phyloP scores from a whole-genome alignment of 2,888 invertebrate species.

The Prionchulus punctatus region DNA sequence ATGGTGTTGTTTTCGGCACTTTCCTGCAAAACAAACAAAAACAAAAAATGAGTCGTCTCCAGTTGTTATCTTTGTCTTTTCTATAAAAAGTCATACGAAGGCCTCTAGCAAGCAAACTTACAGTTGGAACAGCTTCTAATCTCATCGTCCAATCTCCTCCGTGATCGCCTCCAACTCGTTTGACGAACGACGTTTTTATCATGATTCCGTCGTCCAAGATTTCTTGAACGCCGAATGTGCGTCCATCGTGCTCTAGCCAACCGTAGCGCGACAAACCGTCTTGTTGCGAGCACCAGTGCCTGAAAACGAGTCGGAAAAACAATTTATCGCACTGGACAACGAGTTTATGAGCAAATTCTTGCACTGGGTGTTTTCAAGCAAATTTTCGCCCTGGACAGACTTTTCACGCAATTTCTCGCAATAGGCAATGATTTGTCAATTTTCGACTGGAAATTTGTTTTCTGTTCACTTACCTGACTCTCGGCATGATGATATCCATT shows the following conservation, averaged over 20 bases:
- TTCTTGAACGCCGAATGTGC: slow-evolving; percentile 72
- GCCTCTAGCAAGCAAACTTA: slow-evolving; percentile 35
- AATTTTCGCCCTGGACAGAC: too few species aligned
- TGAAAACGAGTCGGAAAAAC: slow-evolving; percentile 11
- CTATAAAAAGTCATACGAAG: neutral
- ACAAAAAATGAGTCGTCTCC: neutral
- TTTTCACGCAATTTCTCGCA: too few species aligned
- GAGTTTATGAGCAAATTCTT: too few species aligned
- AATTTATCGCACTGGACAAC: too few species aligned
- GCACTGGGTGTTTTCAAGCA: too few species aligned
- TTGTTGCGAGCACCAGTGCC: slow-evolving; percentile 81
- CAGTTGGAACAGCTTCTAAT: slow-evolving; percentile 48
- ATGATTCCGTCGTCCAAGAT: slow-evolving; percentile 61
- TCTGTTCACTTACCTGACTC: slow-evolving; percentile 10
- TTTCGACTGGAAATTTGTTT: too few species aligned
- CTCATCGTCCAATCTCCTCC: slow-evolving; percentile 88
- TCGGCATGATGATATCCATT: slow-evolving; percentile 7
- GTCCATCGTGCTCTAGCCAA: slow-evolving; percentile 84
- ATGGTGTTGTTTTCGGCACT: neutral
- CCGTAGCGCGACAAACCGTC: slow-evolving; percentile 64
- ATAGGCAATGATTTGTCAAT: too few species aligned
- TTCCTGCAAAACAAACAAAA: neutral
- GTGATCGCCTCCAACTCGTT: slow-evolving; percentile 56
- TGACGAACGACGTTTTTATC: slow-evolving; percentile 64
- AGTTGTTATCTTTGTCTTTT: neutral